Evolutionary conservation across 2,797 vertebrate genomes (phyloP), one percentile per base, ranked within the genome.

Genomic region (Crocidura indochinensis): DNA sequence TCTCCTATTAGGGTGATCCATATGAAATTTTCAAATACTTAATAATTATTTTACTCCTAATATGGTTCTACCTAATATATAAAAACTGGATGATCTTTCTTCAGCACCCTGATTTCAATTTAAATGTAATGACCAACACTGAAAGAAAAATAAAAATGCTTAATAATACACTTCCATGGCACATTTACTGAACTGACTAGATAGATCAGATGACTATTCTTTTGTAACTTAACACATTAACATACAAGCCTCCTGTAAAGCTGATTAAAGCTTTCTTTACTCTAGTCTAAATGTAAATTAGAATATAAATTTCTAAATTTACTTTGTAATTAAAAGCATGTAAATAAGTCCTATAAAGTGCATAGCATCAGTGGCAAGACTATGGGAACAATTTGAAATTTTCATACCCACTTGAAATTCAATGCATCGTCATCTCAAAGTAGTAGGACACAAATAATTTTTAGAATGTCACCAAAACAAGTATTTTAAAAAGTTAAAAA

Each of bases 401-500:
- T 88, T 82, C 31, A 84, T 64, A 78, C 12, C 31, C n/a, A 85
- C 26, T 65, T 84, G 69, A 24, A n/a, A 89, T 47, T 76, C 56
- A 84, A 27, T 72, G 44, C 11, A 90, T 17, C 11, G 88, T 17
- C 71, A 88, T 64, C 11, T 71, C 71, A 65, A 73, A 15, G 62
- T 10, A 53, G 27, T 51, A 0, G 24, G 31, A 0, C n/a, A 68
- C 12, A 94, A 76, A 53, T 12, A 72, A 75, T 64, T 84, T 73
- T 86, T 71, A 44, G 44, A 88, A 71, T 76, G 15, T 31, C 20
- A 81, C 4, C 56, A 74, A 90, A n/a, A 44, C 83, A 4, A 90
- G 56, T 51, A 20, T 86, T 90, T 91, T 67, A 92, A 47, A 84
- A 91, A 79, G 46, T 3, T 65, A 89, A 89, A 94, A 79, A 80